phyloP scores from a whole-genome alignment of 2,797 vertebrate species.

The Emydoidea blandingii region DNA sequence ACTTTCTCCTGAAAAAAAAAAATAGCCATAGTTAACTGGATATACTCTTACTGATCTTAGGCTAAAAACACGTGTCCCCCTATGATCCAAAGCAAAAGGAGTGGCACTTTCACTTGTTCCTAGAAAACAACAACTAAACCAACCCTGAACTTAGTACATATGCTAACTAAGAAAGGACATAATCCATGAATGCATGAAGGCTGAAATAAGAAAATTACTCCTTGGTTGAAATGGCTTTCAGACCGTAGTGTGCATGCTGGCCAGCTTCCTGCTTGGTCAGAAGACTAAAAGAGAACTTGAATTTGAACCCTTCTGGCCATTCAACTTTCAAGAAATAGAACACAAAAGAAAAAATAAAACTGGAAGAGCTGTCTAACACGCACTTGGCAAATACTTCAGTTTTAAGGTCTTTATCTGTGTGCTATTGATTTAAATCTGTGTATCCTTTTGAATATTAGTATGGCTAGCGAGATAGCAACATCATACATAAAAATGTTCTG shows the following conservation, averaged over 20 bases:
- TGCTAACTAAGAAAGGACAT: slow-evolving; percentile 10
- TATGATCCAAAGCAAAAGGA: slow-evolving; percentile 19
- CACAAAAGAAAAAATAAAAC: slow-evolving; percentile 66
- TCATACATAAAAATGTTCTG: slow-evolving; percentile 73
- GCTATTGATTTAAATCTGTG: slow-evolving; percentile 73
- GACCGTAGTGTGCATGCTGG: slow-evolving; percentile 21
- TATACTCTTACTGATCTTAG: slow-evolving; percentile 11
- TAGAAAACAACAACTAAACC: neutral
- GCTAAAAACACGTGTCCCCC: slow-evolving; percentile 16
- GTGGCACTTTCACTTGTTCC: neutral
- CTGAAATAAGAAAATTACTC: slow-evolving; percentile 28
- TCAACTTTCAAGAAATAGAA: slow-evolving; percentile 67
- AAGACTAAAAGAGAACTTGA: slow-evolving; percentile 68
- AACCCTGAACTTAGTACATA: neutral
- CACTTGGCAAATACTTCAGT: slow-evolving; percentile 55
- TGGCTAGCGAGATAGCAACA: slow-evolving; percentile 74
- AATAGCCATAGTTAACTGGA: neutral
- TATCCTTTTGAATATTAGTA: slow-evolving; percentile 77
- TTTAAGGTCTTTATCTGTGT: slow-evolving; percentile 69
- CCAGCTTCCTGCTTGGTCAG: slow-evolving; percentile 46
- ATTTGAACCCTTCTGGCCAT: slow-evolving; percentile 49
- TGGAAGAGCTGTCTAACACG: slow-evolving; percentile 44
- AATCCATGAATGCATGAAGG: slow-evolving; percentile 36
- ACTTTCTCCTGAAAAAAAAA: neutral
- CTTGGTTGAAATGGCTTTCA: slow-evolving; percentile 29